phyloP scores from a whole-genome alignment of 2,888 invertebrate genomes.

The Diarsia dahlii region DNA sequence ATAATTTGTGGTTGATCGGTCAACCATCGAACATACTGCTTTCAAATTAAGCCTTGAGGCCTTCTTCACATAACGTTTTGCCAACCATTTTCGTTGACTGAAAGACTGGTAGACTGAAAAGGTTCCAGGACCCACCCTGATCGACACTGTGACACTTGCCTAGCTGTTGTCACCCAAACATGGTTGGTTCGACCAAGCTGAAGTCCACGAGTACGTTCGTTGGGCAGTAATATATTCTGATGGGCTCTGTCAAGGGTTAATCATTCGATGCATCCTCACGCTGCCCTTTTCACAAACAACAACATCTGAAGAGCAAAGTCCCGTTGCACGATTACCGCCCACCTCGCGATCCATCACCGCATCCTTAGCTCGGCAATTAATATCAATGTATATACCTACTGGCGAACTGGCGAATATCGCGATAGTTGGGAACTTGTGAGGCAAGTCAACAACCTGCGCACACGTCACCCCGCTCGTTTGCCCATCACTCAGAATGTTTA shows the following conservation, averaged over 20 bases:
- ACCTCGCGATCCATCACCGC: slow-evolving; percentile 58
- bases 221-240: slow-evolving; percentile 17
- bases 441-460: slow-evolving; percentile 82
- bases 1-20: too few relatives aligned
- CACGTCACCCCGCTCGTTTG: slow-evolving; percentile 74
- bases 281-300: slow-evolving; percentile 42
- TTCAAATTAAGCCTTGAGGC: background rate
- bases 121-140: background rate
- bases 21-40: too few relatives aligned
- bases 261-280: slow-evolving; percentile 4
- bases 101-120: background rate
- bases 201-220: background rate
- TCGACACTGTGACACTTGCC: slow-evolving; percentile 7
- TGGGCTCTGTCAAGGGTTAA: background rate
- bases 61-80: too few relatives aligned
- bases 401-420: slow-evolving; percentile 61
- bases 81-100: background rate
- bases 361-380: slow-evolving; percentile 57
- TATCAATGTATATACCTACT: slow-evolving; percentile 54
- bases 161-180: background rate
- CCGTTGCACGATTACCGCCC: slow-evolving; percentile 61
- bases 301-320: slow-evolving; percentile 41
- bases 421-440: slow-evolving; percentile 34
- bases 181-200: background rate
- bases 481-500: slow-evolving; percentile 88